These are phyloP conservation scores for Porites australiensis DNA, from an alignment of 64 coral and sea anemone species.

Conservation along the genomic window DNA sequence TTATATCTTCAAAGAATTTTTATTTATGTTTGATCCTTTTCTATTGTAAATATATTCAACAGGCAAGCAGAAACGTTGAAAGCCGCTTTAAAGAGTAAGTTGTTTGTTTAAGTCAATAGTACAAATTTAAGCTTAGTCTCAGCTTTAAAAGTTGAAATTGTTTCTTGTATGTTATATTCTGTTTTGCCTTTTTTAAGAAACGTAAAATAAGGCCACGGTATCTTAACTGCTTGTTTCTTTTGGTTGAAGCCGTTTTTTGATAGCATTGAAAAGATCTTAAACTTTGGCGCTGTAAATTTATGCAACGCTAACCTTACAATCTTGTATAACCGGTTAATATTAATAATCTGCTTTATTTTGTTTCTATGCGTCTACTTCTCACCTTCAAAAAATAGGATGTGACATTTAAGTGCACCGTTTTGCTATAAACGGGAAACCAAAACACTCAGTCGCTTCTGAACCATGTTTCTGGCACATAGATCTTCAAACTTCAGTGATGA, in stretches of 20 bases:
- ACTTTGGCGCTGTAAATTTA: not conserved
- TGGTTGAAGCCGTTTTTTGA: too few species aligned
- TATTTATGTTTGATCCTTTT: conserved; percentile 9
- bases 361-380: too few species aligned
- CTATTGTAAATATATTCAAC: not conserved
- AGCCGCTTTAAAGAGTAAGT: conserved; percentile 78
- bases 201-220: not conserved
- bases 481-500: too few species aligned
- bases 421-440: too few species aligned
- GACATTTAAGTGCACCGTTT: too few species aligned
- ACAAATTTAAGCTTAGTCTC: too few species aligned
- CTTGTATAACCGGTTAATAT: too few species aligned
- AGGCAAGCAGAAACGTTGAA: conserved; percentile 73
- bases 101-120: conserved; percentile 26
- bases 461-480: too few species aligned
- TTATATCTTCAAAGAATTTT: not conserved
- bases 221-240: too few species aligned
- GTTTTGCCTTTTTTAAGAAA: not conserved
- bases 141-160: not conserved
- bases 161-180: not conserved
- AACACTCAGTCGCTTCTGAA: too few species aligned
- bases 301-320: not conserved
- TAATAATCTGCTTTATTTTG: too few species aligned
- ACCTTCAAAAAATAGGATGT: too few species aligned
- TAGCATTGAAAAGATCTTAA: not conserved